Base-by-base conservation (phyloP, 2,797 vertebrate species). In the Sebastes umbrosus region DNA sequence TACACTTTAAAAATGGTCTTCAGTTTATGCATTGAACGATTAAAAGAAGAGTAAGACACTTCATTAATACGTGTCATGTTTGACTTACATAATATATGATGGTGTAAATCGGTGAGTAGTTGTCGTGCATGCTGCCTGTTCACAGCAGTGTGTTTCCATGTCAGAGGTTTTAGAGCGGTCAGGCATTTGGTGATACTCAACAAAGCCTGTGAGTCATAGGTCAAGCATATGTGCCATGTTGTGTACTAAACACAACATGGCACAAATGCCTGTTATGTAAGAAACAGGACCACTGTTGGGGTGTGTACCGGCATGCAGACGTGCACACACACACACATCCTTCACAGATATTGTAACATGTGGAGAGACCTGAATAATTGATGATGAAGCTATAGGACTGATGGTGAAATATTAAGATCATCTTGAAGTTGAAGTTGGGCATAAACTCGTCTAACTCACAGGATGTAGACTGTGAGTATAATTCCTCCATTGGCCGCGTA, bases 201-300 rank as follows among this genome's bases (percentile, higher is more conserved):
- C 71, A 82, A 80, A 79, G 72, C 79, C 62, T 67, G 5, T 55
- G 79, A 83, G 60, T 54, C 25, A 10, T 18, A 24, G 74, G 20
- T 73, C 77, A 59, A 52, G 46, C 50, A 29, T 34, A 60, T n/a
- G 67, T 71, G 29, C 6, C 43, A 20, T 50, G 43, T 50, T 50
- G 18, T 50, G 46, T 50, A 24, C 31, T 67, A 34, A 4, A 68
- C 76, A 72, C 65, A 82, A 60, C 73, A 18, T 4, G 55, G 22
- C 78, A 32, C 73, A 80, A 54, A 76, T 80, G 79, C 10, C 14
- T 2, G 52, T 87, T 87, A 75, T 69, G 69, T 89, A 82, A 82
- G 62, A 60, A 31, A 68, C 71, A 18, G 10, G 58, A 64, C 34
- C 77, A 52, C 74, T 87, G 85, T 75, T 74, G 52, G 69, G 12